Conservation (phyloP, 2,797 vertebrate species). For the Tangara arthus region DNA sequence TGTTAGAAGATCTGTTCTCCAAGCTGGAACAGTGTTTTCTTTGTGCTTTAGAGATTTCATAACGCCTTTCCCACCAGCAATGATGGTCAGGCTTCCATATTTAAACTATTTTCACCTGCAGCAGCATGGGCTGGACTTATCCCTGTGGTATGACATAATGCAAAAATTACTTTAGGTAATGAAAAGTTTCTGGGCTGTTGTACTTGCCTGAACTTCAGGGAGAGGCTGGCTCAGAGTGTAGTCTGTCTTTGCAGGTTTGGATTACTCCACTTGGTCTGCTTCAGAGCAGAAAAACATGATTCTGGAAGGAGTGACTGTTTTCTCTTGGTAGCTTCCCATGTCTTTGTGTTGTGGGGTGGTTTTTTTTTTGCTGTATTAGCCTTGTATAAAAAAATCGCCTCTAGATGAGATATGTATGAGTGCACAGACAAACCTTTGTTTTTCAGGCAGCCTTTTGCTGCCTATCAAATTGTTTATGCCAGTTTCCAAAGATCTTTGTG, state of each 20-base stretch:
- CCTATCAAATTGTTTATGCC: not conserved
- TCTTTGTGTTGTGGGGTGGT: not conserved
- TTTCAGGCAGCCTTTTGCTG: not conserved
- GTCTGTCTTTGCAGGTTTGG: not conserved
- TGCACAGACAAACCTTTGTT: not conserved
- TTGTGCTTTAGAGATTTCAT: not conserved
- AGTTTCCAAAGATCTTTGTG: not conserved
- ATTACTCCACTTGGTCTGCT: fast-evolving
- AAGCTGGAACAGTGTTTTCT: not conserved
- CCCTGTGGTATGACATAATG: not conserved
- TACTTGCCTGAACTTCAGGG: not conserved
- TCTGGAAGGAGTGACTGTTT: not conserved
- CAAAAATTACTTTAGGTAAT: not conserved
- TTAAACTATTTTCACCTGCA: not conserved
- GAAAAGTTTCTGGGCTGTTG: not conserved
- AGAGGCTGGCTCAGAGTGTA: not conserved
- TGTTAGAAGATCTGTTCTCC: not conserved
- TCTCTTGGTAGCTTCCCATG: not conserved
- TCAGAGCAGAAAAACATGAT: not conserved
- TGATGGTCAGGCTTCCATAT: not conserved
- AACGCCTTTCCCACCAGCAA: not conserved
- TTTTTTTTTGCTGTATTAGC: not conserved
- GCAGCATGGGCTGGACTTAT: not conserved
- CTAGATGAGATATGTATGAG: not conserved
- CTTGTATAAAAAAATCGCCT: not conserved